Base-by-base conservation (phyloP, 2,797 vertebrate species). In the Champsocephalus gunnari region DNA sequence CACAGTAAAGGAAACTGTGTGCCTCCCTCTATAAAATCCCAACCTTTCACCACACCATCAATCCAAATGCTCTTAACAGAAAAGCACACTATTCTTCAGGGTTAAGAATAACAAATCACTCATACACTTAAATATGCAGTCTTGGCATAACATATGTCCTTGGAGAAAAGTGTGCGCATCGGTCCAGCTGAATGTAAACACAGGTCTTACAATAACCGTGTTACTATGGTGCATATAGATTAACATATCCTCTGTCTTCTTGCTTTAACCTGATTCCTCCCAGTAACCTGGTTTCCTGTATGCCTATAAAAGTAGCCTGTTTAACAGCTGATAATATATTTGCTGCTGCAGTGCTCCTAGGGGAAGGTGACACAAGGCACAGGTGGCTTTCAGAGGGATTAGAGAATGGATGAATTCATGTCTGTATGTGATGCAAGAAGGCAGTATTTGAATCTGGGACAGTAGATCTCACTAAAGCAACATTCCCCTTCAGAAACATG, bases 361-460 rank as follows among this genome's bases (percentile, higher is more conserved):
- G 72, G 66, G 78, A 82, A 57, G 56, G 63, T 79, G 83, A 77
- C 64, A 66, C 24, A 58, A 78, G 63, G 41, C 75, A 62, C 74
- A 76, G 73, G 86, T 85, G 81, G 69, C 66, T 86, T 86, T 85
- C 48, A 65, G 70, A 43, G 38, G 50, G 59, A 81, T 79, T 81
- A 65, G 58, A 53, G 59, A 62, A 65, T 66, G 59, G 55, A 72
- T 83, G 41, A 74, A 76, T 83, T 79, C 54, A 73, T 70, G 64
- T 82, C 60, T 68, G 24, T 43, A 77, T 73, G 50, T 45, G 54
- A 74, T 71, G 66, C 16, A 45, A 12, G 24, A 54, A 56, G 66
- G 43, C 57, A 69, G 54, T 54, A 38, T 85, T 78, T 82, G 56
- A 80, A 77, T 72, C 57, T 62, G 49, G 43, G 61, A 55, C 69